These are phyloP conservation scores for Dromius quadrimaculatus DNA, from an alignment of 2,888 invertebrate genomes.

Conservation along the genomic window DNA sequence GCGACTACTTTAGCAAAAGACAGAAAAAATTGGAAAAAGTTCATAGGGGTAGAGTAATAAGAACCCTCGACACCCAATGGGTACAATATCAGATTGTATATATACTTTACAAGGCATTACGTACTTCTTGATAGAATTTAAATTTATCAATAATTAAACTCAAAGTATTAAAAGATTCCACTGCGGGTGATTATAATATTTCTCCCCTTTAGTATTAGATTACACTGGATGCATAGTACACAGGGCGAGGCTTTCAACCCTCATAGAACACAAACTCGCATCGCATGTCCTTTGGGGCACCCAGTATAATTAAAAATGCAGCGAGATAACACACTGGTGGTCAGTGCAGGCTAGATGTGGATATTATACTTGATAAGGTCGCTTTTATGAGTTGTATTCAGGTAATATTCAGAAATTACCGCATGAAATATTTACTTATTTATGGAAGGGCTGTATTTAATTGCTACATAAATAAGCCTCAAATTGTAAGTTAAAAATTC, in stretches of 20 bases:
- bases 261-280: no score
- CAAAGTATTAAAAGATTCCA: conserved; percentile 6
- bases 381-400: conserved; percentile 9
- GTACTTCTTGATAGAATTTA: no score
- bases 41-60: no score
- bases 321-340: conserved; percentile 24
- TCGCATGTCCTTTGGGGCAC: conserved; percentile 15
- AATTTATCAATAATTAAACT: conserved; percentile 20
- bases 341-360: conserved; percentile 13
- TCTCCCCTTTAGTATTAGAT: neutral
- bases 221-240: conserved; percentile 14
- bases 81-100: no score
- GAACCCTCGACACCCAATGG: no score
- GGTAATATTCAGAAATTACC: conserved; percentile 18
- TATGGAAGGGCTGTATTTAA: no score
- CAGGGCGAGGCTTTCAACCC: conserved; percentile 9
- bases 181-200: conserved; percentile 7
- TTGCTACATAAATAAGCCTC: no score
- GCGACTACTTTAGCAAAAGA: no score
- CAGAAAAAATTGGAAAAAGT: no score
- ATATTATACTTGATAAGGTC: conserved; percentile 10
- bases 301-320: conserved; percentile 34
- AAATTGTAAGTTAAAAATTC: no score
- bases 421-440: conserved; percentile 21
- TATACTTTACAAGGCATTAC: no score